Percentiles rank a stretch among this genome's conserved stretches.
Evolutionary conservation across 2,797 vertebrate genomes (phyloP).

Genomic region (Microctenopoma stevenorrisi): DNA sequence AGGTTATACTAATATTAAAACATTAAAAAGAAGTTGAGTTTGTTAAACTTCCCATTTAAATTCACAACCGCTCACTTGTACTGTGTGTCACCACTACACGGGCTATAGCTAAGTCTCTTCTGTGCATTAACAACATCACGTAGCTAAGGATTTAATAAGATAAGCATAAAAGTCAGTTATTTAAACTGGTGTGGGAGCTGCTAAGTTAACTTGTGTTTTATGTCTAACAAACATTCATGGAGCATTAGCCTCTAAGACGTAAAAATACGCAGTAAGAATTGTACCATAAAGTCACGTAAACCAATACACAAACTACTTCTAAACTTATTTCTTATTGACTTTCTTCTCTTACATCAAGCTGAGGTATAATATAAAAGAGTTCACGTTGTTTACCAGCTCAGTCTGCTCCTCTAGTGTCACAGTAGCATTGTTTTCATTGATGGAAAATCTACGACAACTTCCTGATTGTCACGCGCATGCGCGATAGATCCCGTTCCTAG

Average conservation of each 20-base stretch:
- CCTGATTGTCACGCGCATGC: conserved; percentile 67
- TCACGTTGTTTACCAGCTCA: background rate
- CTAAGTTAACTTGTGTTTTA: background rate
- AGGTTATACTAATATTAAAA: too few relatives aligned
- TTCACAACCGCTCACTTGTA: too few relatives aligned
- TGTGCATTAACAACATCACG: background rate
- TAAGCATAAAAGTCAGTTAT: background rate
- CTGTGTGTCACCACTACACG: background rate
- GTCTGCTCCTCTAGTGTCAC: background rate
- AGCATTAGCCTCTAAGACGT: conserved; percentile 47
- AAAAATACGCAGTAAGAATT: too few relatives aligned
- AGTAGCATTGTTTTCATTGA: conserved; percentile 31
- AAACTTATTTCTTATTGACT: too few relatives aligned
- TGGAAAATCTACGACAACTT: conserved; percentile 42
- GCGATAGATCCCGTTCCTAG: background rate
- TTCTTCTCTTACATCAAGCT: conserved; percentile 45
- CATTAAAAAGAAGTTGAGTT: background rate
- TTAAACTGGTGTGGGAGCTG: background rate
- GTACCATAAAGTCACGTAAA: background rate
- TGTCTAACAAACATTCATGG: background rate
- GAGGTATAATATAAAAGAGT: background rate
- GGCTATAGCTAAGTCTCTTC: background rate
- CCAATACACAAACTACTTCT: accelerated
- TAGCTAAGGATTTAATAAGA: background rate
- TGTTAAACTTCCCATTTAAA: background rate